phyloP scores from a whole-genome alignment of 2,797 vertebrate species.

The Margarornis squamiger region DNA sequence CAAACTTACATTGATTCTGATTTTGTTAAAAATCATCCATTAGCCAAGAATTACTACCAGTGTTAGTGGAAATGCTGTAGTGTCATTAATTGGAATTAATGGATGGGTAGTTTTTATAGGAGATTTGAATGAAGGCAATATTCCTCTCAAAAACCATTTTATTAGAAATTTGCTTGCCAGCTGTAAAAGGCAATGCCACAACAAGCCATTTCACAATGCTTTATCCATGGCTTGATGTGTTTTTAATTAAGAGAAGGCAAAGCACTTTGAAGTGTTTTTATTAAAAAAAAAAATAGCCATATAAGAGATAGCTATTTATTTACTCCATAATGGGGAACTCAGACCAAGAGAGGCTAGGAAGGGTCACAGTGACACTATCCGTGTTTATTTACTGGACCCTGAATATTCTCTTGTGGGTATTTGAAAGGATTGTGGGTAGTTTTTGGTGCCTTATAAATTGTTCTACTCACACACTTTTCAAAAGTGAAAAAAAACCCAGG shows the following conservation, averaged over 20 bases:
- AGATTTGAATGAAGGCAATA: conserved; percentile 77
- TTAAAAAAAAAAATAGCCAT: not conserved
- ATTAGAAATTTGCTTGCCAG: conserved; percentile 75
- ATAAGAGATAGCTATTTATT: conserved; percentile 56
- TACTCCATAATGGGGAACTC: conserved; percentile 21
- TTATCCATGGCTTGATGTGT: conserved; percentile 68
- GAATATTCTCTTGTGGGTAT: not conserved
- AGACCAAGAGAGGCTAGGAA: not conserved
- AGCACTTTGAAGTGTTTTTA: conserved; percentile 46
- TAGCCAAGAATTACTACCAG: conserved; percentile 76
- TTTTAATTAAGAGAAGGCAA: conserved; percentile 73
- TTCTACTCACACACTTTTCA: not conserved
- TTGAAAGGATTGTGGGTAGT: not conserved
- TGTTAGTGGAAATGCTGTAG: conserved; percentile 73
- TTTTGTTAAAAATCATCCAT: conserved; percentile 76
- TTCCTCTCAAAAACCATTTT: conserved; percentile 76
- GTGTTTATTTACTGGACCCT: conserved; percentile 5
- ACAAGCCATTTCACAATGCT: conserved; percentile 41
- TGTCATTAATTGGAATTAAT: conserved; percentile 80
- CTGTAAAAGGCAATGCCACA: conserved; percentile 62
- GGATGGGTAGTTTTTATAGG: conserved; percentile 80
- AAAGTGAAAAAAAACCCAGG: not conserved
- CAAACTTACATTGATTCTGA: conserved; percentile 74
- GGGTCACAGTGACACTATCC: not conserved
- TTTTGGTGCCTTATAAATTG: not conserved